Evolutionary conservation across 2,113 vertebrate species (phyloP), one percentile per base, ranked within the genome.

Genomic region (Hymenochirus boettgeri): DNA sequence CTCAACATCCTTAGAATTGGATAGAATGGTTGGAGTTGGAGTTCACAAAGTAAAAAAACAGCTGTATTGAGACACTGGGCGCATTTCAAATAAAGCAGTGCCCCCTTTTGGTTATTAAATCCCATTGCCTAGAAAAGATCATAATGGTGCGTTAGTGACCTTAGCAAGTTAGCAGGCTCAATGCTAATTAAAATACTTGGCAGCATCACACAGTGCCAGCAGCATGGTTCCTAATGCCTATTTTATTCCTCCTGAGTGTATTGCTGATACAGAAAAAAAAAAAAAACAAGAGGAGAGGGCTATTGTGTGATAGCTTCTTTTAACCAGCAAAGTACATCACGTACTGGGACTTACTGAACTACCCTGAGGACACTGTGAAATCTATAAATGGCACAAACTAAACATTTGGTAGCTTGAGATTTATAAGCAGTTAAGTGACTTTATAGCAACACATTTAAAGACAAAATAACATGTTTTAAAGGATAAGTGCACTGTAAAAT

Each of bases 111-210:
- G 52, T 52, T 62, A 62, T 51, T 62, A 15, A 29, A 52, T 51
- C 21, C 35, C 46, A 33, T 31, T 52, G 15, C 29, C 33, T 31
- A 52, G 23, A 21, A 54, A 26, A 24, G 25, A 46, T 45, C 29
- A 64, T 55, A 56, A 29, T 33, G 27, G 39, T 57, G 33, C 33
- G 35, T 57, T 31, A 31, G n/a, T 57, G 39, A 57, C 53, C 53
- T 10, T 35, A 35, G 22, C 54, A 35, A 55, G 29, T 10, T 35
- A 35, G 22, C 54, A 35, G 63, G 29, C 29, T 31, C 26, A 58
- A 57, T 39, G 31, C 63, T 57, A 66, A 66, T 66, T 66, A 66
- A 66, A 66, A 58, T 51, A 66, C 51, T 66, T 66, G 54, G 63
- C 63, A 66, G 55, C 55, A 39, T 58, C n/a, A 5, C 24, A 12